Conservation (phyloP, 2,113 vertebrate species). For the Ictalurus punctatus region DNA sequence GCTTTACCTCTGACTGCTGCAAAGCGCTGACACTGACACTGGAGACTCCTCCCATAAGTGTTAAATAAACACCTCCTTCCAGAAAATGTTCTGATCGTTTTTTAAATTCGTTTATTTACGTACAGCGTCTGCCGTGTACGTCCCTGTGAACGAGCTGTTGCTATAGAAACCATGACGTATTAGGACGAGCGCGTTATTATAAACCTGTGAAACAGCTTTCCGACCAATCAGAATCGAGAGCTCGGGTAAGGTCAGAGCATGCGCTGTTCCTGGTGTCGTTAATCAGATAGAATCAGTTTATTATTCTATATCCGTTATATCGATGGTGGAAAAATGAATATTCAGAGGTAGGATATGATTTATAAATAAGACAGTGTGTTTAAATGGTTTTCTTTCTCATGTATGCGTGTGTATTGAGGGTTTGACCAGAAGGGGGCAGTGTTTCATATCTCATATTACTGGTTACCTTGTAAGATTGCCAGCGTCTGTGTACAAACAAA, state of each 20-base stretch:
- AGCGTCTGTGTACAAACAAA: not conserved
- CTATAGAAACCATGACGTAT: not conserved
- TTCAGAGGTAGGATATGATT: not conserved
- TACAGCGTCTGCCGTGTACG: not conserved
- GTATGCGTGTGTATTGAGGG: not conserved
- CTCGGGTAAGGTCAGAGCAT: not conserved
- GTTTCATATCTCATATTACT: conserved; percentile 13
- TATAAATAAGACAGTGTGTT: not conserved
- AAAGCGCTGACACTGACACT: not conserved
- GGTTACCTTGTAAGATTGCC: not conserved
- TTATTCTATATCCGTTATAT: too few relatives aligned
- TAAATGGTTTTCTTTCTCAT: not conserved
- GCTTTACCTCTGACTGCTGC: too few relatives aligned
- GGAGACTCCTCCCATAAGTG: not conserved
- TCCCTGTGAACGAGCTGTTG: not conserved
- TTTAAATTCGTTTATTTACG: not conserved
- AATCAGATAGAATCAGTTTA: too few relatives aligned
- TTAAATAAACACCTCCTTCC: not conserved
- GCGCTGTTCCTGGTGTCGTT: not conserved
- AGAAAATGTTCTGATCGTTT: not conserved
- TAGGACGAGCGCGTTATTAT: too few relatives aligned
- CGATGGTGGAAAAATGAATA: not conserved
- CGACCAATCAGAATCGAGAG: not conserved
- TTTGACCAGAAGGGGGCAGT: conserved; percentile 42
- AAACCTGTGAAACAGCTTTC: not conserved